Evolutionary conservation across 2,888 invertebrate genomes (phyloP).

Genomic region (Antitype chi): DNA sequence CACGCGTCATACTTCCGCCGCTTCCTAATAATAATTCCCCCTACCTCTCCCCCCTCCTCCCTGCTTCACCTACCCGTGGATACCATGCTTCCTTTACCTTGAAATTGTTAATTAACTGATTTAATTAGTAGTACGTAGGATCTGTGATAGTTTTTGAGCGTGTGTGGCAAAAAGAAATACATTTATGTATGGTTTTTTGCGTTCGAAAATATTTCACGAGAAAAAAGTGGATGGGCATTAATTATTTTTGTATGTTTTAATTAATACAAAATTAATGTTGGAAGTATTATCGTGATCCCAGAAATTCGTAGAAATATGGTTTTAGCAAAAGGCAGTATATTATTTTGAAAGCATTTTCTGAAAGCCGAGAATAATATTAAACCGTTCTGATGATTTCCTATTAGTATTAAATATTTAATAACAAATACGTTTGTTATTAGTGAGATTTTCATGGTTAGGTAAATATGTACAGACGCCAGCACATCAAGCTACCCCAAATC

Average conservation of each 20-base stretch:
- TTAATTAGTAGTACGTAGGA: constrained; percentile 71
- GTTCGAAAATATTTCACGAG: not conserved
- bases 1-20: constrained; percentile 73
- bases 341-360: not conserved
- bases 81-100: constrained; percentile 80
- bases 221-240: not conserved
- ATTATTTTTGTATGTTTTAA: not conserved
- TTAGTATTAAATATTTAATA: not conserved
- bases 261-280: not conserved
- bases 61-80: constrained; percentile 70
- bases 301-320: not conserved
- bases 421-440: not conserved
- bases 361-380: not conserved
- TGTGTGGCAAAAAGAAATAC: not conserved
- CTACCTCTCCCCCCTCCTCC: constrained; percentile 61
- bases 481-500: too few relatives aligned
- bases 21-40: constrained; percentile 73
- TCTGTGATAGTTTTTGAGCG: constrained; percentile 62
- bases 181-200: not conserved
- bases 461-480: not conserved
- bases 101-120: constrained; percentile 81
- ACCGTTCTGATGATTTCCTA: not conserved
- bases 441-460: not conserved
- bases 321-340: not conserved
- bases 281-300: not conserved